These are phyloP conservation scores for Pterocles burchelli DNA, from an alignment of 2,113 vertebrate genomes.

Conservation along the genomic window DNA sequence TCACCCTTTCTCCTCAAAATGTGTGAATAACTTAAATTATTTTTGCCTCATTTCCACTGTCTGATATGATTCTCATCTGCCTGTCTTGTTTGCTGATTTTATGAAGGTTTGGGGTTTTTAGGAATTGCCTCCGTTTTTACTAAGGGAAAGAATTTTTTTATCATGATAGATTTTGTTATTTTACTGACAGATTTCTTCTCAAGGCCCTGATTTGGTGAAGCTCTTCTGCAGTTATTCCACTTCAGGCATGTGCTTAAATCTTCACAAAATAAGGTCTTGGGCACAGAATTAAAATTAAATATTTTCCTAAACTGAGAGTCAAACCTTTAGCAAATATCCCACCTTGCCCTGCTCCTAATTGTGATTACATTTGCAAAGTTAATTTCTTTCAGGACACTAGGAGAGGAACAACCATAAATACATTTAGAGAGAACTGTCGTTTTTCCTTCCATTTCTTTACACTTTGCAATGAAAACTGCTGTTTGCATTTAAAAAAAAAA, in stretches of 20 bases:
- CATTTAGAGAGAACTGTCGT: background rate
- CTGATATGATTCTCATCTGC: conserved; percentile 6
- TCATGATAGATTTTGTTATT: background rate
- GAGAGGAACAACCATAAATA: background rate
- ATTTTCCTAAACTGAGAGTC: background rate
- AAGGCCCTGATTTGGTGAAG: background rate
- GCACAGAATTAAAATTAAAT: background rate
- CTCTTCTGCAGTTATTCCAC: background rate
- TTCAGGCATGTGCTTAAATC: background rate
- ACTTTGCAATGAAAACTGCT: background rate
- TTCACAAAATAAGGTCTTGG: background rate
- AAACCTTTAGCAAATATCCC: background rate
- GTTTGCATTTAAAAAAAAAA: background rate
- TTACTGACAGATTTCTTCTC: conserved; percentile 4
- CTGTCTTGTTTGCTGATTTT: conserved; percentile 42
- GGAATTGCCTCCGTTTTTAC: background rate
- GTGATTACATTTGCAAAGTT: background rate
- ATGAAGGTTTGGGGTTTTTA: background rate
- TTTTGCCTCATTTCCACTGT: conserved; percentile 35
- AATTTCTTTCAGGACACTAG: background rate
- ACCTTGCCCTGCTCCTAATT: background rate
- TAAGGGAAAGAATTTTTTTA: background rate
- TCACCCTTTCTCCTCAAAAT: background rate
- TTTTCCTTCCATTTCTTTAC: background rate
- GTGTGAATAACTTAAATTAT: conserved; percentile 30